Conservation (phyloP, 1,140 invertebrate genomes). For the Drosophila kanapiae region DNA sequence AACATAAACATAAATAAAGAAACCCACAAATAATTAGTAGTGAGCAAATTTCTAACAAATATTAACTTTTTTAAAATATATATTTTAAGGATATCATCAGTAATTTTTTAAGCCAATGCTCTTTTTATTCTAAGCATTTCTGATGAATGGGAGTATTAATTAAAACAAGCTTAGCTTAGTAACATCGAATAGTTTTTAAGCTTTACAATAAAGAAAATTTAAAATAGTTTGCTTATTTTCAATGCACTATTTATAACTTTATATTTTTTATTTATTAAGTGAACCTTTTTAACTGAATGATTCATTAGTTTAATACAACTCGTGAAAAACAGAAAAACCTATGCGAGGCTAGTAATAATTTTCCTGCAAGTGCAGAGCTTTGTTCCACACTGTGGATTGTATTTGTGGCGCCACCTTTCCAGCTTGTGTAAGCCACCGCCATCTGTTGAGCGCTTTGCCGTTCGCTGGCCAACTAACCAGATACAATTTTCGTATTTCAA, state of each 20-base stretch:
- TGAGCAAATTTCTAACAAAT: too few species aligned
- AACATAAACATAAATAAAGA: too few species aligned
- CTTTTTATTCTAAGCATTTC: too few species aligned
- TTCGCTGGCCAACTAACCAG: background rate
- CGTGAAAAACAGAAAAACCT: background rate
- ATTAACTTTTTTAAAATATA: too few species aligned
- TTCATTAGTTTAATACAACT: background rate
- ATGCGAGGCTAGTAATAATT: slow-evolving; percentile 1
- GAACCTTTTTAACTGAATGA: too few species aligned
- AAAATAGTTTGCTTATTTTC: too few species aligned
- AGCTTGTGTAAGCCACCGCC: slow-evolving; percentile 21
- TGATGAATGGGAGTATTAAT: too few species aligned
- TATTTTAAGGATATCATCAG: too few species aligned
- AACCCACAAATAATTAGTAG: too few species aligned
- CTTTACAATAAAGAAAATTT: too few species aligned
- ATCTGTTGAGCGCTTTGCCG: slow-evolving; percentile 51
- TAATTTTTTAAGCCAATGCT: too few species aligned
- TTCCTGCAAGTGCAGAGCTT: slow-evolving; percentile 35
- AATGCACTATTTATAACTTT: background rate
- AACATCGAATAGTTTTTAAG: background rate
- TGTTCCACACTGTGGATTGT: slow-evolving; percentile 50
- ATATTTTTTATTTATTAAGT: background rate
- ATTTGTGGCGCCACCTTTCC: slow-evolving; percentile 55
- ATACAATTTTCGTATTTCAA: background rate
- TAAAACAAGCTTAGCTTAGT: background rate